phyloP scores from a whole-genome alignment of 2,113 vertebrate genomes.

The Thermophis baileyi region DNA sequence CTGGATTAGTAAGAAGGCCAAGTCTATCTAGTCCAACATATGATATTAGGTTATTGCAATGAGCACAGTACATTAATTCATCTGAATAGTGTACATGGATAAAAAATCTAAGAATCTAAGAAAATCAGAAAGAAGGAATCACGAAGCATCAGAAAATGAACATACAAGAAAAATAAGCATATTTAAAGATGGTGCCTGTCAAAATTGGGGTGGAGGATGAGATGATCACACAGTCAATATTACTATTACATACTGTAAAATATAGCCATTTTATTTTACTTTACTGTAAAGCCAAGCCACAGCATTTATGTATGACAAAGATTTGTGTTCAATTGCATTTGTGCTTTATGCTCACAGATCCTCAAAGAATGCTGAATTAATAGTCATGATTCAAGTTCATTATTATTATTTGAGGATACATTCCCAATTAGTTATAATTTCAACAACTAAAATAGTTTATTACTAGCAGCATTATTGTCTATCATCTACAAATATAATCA shows the following conservation, averaged over 20 bases:
- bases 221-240: not conserved
- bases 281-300: not conserved
- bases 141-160: not conserved
- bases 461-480: not conserved
- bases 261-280: not conserved
- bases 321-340: not conserved
- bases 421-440: not conserved
- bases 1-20: not conserved
- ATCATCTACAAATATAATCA: not conserved
- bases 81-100: not conserved
- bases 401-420: not conserved
- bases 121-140: not conserved
- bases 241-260: not conserved
- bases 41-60: not conserved
- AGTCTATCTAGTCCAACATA: not conserved
- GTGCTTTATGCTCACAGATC: not conserved
- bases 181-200: not conserved
- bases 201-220: not conserved
- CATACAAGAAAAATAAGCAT: not conserved
- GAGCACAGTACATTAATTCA: not conserved
- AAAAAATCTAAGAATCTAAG: not conserved
- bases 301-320: not conserved
- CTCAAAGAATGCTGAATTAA: not conserved
- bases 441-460: not conserved
- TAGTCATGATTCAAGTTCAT: not conserved